Conservation (phyloP, 2,888 invertebrate species). For the Halictus quadricinctus region DNA sequence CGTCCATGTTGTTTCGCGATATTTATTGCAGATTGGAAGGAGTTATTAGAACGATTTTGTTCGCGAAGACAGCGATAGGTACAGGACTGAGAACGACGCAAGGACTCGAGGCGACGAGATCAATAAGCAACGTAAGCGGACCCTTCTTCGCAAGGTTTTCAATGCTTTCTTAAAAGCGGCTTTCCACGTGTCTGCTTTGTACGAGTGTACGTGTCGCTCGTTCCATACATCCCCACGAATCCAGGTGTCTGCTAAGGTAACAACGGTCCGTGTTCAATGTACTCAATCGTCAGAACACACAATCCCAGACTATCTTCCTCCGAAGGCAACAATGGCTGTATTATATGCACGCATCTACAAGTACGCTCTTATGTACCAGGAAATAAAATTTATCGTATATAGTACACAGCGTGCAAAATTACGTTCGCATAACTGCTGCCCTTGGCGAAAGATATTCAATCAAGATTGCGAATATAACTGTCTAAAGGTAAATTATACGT, state of each 20-base stretch:
- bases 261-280: background rate
- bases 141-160: conserved; percentile 66
- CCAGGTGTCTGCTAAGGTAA: conserved; percentile 42
- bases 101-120: conserved; percentile 65
- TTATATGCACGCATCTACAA: background rate
- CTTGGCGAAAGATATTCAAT: background rate
- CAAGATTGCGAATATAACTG: background rate
- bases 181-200: conserved; percentile 47
- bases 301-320: background rate
- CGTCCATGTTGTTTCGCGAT: too few relatives aligned
- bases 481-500: background rate
- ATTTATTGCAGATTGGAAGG: background rate
- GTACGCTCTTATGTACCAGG: too few relatives aligned
- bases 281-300: background rate
- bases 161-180: conserved; percentile 66
- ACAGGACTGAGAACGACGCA: conserved; percentile 35
- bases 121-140: conserved; percentile 71
- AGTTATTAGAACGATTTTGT: background rate
- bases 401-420: background rate
- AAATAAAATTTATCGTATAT: background rate
- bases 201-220: background rate
- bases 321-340: background rate
- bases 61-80: background rate
- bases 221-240: conserved; percentile 20
- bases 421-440: background rate